These are phyloP conservation scores for Lindbergichthys nudifrons DNA, from an alignment of 2,797 vertebrate species.

Conservation along the genomic window DNA sequence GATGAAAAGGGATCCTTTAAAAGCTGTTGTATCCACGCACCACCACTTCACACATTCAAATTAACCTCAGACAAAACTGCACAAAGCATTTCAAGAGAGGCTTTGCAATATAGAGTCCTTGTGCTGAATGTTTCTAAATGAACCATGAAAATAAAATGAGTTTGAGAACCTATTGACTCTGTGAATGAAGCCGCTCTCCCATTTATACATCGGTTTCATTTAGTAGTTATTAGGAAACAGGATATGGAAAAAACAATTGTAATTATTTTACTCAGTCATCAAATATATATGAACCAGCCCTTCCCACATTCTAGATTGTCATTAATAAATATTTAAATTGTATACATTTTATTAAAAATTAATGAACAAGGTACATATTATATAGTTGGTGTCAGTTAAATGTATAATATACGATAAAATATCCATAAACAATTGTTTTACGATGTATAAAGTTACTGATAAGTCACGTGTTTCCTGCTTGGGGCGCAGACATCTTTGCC, in stretches of 20 bases:
- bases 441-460: too few relatives aligned
- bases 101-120: neutral
- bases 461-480: too few relatives aligned
- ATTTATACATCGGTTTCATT: neutral
- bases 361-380: too few relatives aligned
- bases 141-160: neutral
- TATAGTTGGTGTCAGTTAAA: too few relatives aligned
- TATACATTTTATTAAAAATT: too few relatives aligned
- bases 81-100: neutral
- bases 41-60: neutral
- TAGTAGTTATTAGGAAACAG: neutral
- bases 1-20: conserved; percentile 17
- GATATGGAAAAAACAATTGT: neutral
- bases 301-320: too few relatives aligned
- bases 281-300: too few relatives aligned
- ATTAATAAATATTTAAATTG: too few relatives aligned
- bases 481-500: too few relatives aligned
- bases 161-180: neutral
- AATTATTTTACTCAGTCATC: neutral
- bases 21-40: conserved; percentile 6
- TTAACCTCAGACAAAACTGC: neutral
- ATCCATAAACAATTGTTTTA: too few relatives aligned
- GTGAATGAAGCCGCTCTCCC: neutral
- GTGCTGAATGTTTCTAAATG: neutral
- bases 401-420: too few relatives aligned